phyloP scores from a whole-genome alignment of 2,113 vertebrate genomes.

The Myiopsitta monachus region DNA sequence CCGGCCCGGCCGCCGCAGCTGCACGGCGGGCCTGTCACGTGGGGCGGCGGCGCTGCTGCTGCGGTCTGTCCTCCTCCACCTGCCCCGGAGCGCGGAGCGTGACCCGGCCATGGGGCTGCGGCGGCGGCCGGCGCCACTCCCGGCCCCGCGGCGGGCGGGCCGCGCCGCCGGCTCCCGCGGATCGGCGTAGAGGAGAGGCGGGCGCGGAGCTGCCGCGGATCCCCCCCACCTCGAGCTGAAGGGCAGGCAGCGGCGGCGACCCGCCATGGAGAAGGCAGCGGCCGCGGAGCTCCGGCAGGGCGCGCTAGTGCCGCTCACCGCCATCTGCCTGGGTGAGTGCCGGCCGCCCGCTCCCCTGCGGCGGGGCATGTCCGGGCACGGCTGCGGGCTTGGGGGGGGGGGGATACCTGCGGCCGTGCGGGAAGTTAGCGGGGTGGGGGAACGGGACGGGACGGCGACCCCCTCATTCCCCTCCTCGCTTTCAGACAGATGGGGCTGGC shows the following conservation, averaged over 20 bases:
- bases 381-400: too few relatives aligned
- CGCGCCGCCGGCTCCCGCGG: neutral
- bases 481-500: neutral
- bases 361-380: neutral
- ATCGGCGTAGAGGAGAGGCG: neutral
- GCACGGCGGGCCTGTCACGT: too few relatives aligned
- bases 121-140: too few relatives aligned
- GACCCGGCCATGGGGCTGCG: too few relatives aligned
- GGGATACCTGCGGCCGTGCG: neutral
- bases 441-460: neutral
- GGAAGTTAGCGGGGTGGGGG: neutral
- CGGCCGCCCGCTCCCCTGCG: neutral
- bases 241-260: slow-evolving; percentile 9
- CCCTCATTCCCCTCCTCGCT: too few relatives aligned
- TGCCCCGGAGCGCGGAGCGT: too few relatives aligned
- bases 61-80: too few relatives aligned
- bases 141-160: neutral
- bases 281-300: slow-evolving; percentile 47
- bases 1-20: too few relatives aligned
- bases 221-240: neutral
- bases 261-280: slow-evolving; percentile 66
- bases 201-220: neutral
- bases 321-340: slow-evolving; percentile 75
- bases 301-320: slow-evolving; percentile 69
- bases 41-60: too few relatives aligned